These are phyloP conservation scores for Apis cerana DNA, from an alignment of 1,140 invertebrate species.

Conservation along the genomic window DNA sequence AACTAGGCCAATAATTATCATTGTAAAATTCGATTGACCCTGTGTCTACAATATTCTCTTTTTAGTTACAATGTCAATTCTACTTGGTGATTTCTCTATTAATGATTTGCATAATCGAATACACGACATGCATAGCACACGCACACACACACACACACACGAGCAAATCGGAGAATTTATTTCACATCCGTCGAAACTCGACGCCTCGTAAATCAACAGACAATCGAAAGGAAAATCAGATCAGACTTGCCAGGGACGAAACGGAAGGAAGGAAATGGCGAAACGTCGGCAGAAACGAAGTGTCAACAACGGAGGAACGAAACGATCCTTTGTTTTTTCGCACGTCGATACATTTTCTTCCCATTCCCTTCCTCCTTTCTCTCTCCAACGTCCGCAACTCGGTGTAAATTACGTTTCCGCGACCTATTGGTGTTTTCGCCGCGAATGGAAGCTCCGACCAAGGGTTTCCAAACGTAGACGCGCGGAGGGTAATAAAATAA, in stretches of 20 bases:
- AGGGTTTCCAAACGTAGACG: conserved; percentile 31
- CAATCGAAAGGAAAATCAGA: conserved; percentile 57
- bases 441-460: neutral
- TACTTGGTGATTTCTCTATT: neutral
- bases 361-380: neutral
- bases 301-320: conserved; percentile 35
- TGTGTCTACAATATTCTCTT: conserved; percentile 5
- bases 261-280: neutral
- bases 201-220: conserved; percentile 42
- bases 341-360: conserved; percentile 22
- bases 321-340: conserved; percentile 38
- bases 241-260: neutral
- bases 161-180: too few species aligned
- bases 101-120: neutral
- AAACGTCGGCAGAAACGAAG: conserved; percentile 29
- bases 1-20: conserved; percentile 6
- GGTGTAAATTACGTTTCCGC: conserved; percentile 57
- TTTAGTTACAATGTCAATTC: neutral
- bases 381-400: neutral
- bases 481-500: conserved; percentile 40
- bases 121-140: neutral
- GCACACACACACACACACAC: too few species aligned
- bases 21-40: conserved; percentile 27
- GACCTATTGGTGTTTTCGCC: conserved; percentile 39
- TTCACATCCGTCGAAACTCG: neutral